These are phyloP conservation scores for Spondyliosoma cantharus DNA, from an alignment of 2,797 vertebrate genomes.

Conservation along the genomic window DNA sequence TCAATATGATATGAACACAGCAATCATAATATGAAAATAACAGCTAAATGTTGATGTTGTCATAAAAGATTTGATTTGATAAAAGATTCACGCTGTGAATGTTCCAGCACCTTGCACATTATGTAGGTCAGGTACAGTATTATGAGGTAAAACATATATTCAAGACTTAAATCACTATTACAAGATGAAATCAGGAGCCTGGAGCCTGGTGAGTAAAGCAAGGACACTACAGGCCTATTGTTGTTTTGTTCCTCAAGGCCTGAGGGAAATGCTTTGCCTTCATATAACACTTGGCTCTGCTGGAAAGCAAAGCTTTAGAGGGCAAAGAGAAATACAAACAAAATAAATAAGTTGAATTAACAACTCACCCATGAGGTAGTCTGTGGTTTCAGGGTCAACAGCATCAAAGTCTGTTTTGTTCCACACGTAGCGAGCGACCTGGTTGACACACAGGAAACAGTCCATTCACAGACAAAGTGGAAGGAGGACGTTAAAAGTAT, in stretches of 20 bases:
- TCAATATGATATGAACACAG: background rate
- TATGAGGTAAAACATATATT: background rate
- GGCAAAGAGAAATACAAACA: background rate
- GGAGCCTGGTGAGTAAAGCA: background rate
- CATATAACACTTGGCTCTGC: background rate
- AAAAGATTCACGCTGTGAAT: background rate
- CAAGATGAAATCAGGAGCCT: background rate
- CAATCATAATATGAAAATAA: background rate
- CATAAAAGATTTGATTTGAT: background rate
- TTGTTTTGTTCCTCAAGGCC: background rate
- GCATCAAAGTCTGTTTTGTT: conserved; percentile 81
- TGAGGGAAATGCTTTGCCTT: background rate
- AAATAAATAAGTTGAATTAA: background rate
- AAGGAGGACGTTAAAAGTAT: conserved; percentile 4
- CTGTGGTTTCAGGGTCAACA: conserved; percentile 81
- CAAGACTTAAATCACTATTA: background rate
- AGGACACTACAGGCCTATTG: conserved; percentile 8
- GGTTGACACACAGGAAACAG: conserved; percentile 21
- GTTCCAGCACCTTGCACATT: conserved; percentile 7
- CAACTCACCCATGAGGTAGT: conserved; percentile 85
- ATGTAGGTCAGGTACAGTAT: conserved; percentile 5
- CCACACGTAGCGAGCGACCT: conserved; percentile 85
- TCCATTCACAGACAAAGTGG: conserved; percentile 10
- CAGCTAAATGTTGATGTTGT: background rate
- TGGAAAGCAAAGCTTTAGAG: background rate